These are phyloP conservation scores for Drosophila baimaii DNA, from an alignment of 1,140 invertebrate species.

Conservation along the genomic window DNA sequence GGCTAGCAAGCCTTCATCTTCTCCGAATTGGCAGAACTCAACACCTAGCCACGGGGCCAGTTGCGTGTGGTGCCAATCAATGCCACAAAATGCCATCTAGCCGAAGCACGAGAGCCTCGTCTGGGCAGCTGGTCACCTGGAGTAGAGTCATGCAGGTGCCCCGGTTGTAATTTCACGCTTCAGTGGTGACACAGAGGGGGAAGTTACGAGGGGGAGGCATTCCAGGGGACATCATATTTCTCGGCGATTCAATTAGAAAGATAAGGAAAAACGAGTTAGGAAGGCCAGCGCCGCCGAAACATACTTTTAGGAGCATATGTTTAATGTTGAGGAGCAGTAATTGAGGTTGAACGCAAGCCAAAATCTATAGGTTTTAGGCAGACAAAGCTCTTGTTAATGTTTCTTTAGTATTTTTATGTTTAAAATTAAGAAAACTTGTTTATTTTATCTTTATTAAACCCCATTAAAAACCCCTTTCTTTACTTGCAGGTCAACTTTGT, in stretches of 20 bases:
- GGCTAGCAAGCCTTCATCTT: slow-evolving; percentile 18
- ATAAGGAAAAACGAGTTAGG: slow-evolving; percentile 14
- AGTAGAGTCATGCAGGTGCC: slow-evolving; percentile 33
- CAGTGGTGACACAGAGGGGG: background rate
- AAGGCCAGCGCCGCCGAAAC: background rate
- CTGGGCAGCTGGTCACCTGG: slow-evolving; percentile 23
- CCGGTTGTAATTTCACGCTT: slow-evolving; percentile 51
- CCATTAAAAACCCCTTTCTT: background rate
- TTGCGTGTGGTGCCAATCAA: slow-evolving; percentile 57
- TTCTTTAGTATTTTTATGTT: no score
- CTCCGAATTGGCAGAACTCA: slow-evolving; percentile 49
- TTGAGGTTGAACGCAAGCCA: no score
- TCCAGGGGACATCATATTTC: slow-evolving; percentile 12
- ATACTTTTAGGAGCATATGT: slow-evolving; percentile 64
- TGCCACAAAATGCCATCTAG: slow-evolving; percentile 18
- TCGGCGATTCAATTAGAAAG: slow-evolving; percentile 40
- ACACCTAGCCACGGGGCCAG: slow-evolving; percentile 32
- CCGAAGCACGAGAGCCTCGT: slow-evolving; percentile 18
- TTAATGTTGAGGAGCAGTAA: background rate
- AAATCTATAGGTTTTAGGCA: no score
- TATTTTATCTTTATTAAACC: no score
- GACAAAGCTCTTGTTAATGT: background rate
- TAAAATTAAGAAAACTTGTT: no score
- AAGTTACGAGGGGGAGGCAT: slow-evolving; percentile 1
- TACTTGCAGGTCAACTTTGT: slow-evolving; percentile 77